phyloP scores from a whole-genome alignment of 2,113 vertebrate species.

The Phodopus roborovskii region DNA sequence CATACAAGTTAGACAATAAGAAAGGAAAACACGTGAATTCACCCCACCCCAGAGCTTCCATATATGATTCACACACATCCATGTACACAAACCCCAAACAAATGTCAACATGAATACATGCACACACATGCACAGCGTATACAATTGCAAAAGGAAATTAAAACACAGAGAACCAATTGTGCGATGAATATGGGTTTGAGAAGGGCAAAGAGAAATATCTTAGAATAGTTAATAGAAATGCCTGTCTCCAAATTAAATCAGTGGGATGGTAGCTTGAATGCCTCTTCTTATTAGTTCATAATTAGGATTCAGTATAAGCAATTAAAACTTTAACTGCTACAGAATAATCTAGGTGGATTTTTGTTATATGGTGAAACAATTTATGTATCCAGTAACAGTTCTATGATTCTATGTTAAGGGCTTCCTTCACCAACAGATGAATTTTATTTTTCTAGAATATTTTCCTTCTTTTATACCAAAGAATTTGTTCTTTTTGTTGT shows the following conservation, averaged over 20 bases:
- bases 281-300: conserved; percentile 32
- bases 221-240: conserved; percentile 45
- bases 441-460: conserved; percentile 8
- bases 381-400: background rate
- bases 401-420: background rate
- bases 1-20: background rate
- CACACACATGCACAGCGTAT: background rate
- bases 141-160: background rate
- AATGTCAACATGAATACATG: background rate
- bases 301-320: conserved; percentile 51
- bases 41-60: background rate
- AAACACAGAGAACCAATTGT: background rate
- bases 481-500: background rate
- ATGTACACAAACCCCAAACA: background rate
- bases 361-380: background rate
- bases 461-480: background rate
- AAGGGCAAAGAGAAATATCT: conserved; percentile 54
- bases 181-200: conserved; percentile 42
- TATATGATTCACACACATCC: background rate
- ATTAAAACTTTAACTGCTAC: conserved; percentile 38
- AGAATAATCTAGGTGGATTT: background rate
- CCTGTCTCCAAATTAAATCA: conserved; percentile 59
- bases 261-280: conserved; percentile 57
- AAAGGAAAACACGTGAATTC: background rate
- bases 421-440: background rate